Evolutionary conservation across 2,888 invertebrate species (phyloP), one percentile per base, ranked within the genome.

Genomic region (Hedya salicella): DNA sequence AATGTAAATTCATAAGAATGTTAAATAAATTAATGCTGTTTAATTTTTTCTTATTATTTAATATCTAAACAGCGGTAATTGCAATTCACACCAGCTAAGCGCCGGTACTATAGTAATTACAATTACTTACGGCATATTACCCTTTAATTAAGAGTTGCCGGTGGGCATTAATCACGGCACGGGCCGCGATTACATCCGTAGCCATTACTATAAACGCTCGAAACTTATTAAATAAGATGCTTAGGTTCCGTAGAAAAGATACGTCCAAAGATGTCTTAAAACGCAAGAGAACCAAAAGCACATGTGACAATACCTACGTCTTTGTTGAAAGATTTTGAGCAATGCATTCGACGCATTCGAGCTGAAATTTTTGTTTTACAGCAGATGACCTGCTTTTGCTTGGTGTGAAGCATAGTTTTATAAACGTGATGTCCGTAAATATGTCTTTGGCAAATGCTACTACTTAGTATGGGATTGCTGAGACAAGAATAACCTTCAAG

Each of bases 91-190:
- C 54, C 60, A 57, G 53, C 61, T 30, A 64, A 61, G 65, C 65
- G 62, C 16, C 39, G 48, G 16, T 39, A 64, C 61, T 54, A 66
- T 66, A 66, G 66, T 66, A 66, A 66, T 66, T 66, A 66, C 54
- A 66, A 66, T 66, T 66, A 61, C 66, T 86, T 82, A 85, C 74
- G 70, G 73, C 70, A 68, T 80, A 88, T 87, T 86, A 86, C 70
- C 74, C 76, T 70, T 71, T 80, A 66, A 68, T 70, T 68, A 64
- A 62, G 54, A 60, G 46, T 54, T 60, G 54, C 78, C 78, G 78
- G 80, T 78, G 75, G 72, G 78, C 87, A 87, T 88, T 80, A 88
- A 88, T 88, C 88, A 87, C 54, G 62, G 53, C 73, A 69, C 72
- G 71, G 76, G 70, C 74, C 71, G 75, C 74, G 75, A 79, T 82